Evolutionary conservation across 2,888 invertebrate species (phyloP), one percentile per base, ranked within the genome.

Genomic region (Tetramorium bicarinatum): DNA sequence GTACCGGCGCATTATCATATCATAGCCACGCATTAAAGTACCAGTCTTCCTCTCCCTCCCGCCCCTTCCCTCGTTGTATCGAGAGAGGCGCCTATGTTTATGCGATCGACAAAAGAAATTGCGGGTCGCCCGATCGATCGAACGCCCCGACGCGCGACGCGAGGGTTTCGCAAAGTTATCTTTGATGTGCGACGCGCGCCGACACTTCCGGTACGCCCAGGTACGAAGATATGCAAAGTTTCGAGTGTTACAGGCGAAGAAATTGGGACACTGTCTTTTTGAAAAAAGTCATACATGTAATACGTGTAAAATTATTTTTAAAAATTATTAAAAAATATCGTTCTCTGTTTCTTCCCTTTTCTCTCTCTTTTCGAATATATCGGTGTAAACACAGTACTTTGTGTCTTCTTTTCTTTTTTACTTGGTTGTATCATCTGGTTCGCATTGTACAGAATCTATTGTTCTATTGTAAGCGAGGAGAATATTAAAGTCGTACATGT

Each of bases 11-110:
- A 93, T 93, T 93, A 93, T 92, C 92, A 92, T 93, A 93, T 93
- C 93, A 93, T 92, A 93, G 93, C 92, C 87, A 87, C 88, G 89
- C 91, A 91, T 90, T 92, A 89, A 91, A 90, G 91, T 91, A 91
- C 91, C 91, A 90, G 90, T 91, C 38, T 25, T 38, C 34, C n/a
- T 15, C 21, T 21, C 52, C 8, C 77, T 84, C 41, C 59, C 25
- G 7, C 13, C 44, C 52, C 67, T 41, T 52, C 61, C 34, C 83
- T 76, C 82, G 87, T 86, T 88, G 88, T 87, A 89, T 89, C 88
- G 85, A 74, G 69, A 72, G 91, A 91, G 92, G 92, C 92, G 92
- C 93, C 92, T 91, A 88, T 89, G 83, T 90, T 91, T 89, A 89
- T 88, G 66, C 72, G 86, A 75, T 52, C 83, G 47, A 77, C 69